phyloP scores from a whole-genome alignment of 2,113 vertebrate genomes.

The Anser brachyrhynchus region DNA sequence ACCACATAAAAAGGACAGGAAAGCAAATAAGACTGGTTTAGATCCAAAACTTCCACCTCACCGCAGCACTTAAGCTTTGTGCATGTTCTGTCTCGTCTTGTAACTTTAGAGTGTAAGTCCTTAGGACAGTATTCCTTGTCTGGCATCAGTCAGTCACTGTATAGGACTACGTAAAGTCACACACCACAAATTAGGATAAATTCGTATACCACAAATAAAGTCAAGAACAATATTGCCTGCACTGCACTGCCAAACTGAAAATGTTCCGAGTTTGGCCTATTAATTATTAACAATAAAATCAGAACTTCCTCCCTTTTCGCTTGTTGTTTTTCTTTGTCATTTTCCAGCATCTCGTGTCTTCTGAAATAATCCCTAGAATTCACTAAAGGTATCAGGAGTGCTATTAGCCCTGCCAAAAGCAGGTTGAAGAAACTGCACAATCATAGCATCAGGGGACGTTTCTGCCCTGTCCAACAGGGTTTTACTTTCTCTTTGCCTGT shows the following conservation, averaged over 20 bases:
- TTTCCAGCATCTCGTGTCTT: not conserved
- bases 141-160: not conserved
- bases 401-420: not conserved
- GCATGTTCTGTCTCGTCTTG: not conserved
- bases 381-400: not conserved
- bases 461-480: not conserved
- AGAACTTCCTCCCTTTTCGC: not conserved
- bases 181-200: not conserved
- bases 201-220: not conserved
- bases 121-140: not conserved
- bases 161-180: not conserved
- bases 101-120: not conserved
- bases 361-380: not conserved
- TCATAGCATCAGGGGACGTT: not conserved
- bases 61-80: not conserved
- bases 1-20: rapidly evolving
- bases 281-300: slow-evolving; percentile 8
- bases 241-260: not conserved
- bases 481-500: not conserved
- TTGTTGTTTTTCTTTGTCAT: not conserved
- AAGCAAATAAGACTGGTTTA: not conserved
- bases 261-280: not conserved
- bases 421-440: not conserved
- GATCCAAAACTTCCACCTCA: not conserved
- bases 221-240: not conserved